These are phyloP conservation scores for Brachyhypopomus gauderio DNA, from an alignment of 2,113 vertebrate genomes.

Conservation along the genomic window DNA sequence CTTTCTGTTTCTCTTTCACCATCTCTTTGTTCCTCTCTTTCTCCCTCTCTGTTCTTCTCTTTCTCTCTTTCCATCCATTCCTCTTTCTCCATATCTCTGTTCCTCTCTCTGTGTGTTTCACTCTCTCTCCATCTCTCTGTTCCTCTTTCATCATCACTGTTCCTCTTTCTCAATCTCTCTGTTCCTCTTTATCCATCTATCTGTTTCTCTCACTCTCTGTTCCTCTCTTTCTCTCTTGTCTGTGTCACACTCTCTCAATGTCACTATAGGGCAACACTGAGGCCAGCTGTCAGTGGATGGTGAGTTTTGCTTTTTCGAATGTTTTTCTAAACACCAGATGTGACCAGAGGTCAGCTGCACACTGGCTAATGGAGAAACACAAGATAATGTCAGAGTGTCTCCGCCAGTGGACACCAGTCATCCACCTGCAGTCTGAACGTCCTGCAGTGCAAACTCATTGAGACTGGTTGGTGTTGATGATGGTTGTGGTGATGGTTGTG, in stretches of 20 bases:
- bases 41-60: background rate
- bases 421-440: background rate
- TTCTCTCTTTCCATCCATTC: background rate
- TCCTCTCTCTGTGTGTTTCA: no score
- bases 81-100: background rate
- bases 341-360: background rate
- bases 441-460: background rate
- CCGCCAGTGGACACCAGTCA: background rate
- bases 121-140: background rate
- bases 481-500: no score
- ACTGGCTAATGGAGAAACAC: background rate
- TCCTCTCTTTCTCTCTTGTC: no score
- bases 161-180: background rate
- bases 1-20: background rate
- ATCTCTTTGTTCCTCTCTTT: no score
- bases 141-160: background rate
- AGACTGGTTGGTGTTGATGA: no score
- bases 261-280: conserved; percentile 33
- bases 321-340: background rate
- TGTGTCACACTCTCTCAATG: background rate
- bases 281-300: background rate
- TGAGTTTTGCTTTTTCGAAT: background rate
- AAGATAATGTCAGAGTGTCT: background rate
- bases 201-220: background rate
- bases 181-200: background rate